Percentiles rank a stretch among this genome's conserved stretches.
phyloP scores from a whole-genome alignment of 2,888 invertebrate species.

The Noctua comes region DNA sequence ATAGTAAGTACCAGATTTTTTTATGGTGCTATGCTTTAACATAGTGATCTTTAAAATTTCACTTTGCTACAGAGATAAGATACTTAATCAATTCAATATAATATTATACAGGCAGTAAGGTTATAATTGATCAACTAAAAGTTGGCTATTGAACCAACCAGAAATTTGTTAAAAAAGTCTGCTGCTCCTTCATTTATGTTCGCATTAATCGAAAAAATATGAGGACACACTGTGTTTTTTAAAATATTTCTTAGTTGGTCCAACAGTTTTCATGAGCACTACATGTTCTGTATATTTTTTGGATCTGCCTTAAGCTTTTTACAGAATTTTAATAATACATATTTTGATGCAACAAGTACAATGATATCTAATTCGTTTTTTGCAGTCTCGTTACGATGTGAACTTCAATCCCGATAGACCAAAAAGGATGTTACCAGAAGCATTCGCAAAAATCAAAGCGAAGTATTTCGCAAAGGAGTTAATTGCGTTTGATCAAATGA shows the following conservation, averaged over 20 bases:
- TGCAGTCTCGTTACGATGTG: slow-evolving; percentile 95
- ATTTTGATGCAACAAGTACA: not conserved
- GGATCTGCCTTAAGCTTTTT: not conserved
- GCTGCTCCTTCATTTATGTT: not conserved
- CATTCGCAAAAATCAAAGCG: slow-evolving; percentile 81
- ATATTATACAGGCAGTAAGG: not conserved
- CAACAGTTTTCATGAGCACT: too few relatives aligned
- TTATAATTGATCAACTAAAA: not conserved
- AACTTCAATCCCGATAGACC: slow-evolving; percentile 92
- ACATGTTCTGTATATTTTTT: not conserved
- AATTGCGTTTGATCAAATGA: slow-evolving; percentile 94
- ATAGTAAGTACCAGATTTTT: slow-evolving; percentile 77
- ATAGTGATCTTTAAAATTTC: not conserved
- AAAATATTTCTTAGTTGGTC: not conserved
- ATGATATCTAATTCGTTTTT: slow-evolving; percentile 54
- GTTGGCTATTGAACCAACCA: not conserved
- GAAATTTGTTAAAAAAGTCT: not conserved
- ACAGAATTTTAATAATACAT: not conserved
- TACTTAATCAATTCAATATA: not conserved
- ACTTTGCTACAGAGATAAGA: not conserved
- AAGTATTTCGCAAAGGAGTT: slow-evolving; percentile 80
- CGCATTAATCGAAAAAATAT: not conserved
- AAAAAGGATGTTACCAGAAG: slow-evolving; percentile 90
- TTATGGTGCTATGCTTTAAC: not conserved
- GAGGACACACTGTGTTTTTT: not conserved